A percentile compares a stretch with the other conserved stretches of the same genome.
phyloP scores from a whole-genome alignment of 2,888 invertebrate genomes.

The Liopterus haemorrhoidalis region DNA sequence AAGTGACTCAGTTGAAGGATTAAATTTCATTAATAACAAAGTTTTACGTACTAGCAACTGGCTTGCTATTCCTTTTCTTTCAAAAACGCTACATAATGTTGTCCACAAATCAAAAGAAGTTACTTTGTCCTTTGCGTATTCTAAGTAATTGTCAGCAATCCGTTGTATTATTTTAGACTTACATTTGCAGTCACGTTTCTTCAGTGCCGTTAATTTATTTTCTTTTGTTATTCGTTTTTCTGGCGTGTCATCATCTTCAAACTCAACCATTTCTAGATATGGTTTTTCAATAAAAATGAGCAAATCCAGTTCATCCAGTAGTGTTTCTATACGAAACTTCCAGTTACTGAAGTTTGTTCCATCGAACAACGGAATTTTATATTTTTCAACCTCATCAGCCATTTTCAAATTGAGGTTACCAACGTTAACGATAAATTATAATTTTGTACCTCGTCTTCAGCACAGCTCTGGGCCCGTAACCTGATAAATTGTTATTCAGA shows the following conservation, averaged over 20 bases:
- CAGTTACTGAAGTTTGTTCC: constrained; percentile 25
- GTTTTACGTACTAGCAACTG: constrained; percentile 31
- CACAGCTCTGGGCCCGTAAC: no score
- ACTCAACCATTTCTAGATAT: constrained; percentile 8
- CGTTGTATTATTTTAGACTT: constrained; percentile 32
- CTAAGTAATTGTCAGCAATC: constrained; percentile 33
- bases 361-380: constrained; percentile 24
- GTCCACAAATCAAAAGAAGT: constrained; percentile 31
- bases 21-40: constrained; percentile 23
- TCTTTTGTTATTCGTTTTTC: not conserved
- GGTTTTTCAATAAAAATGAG: constrained; percentile 9
- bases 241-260: not conserved
- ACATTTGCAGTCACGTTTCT: constrained; percentile 26
- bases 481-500: no score
- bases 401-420: no score
- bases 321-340: constrained; percentile 26
- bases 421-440: no score
- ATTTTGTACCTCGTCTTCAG: no score
- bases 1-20: constrained; percentile 18
- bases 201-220: not conserved
- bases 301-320: constrained; percentile 24
- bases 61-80: no score
- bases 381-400: constrained; percentile 8
- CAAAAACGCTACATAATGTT: constrained; percentile 27
- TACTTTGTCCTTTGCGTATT: constrained; percentile 33